Conservation (phyloP, 2,888 invertebrate genomes). For the Meghimatium bilineatum region DNA sequence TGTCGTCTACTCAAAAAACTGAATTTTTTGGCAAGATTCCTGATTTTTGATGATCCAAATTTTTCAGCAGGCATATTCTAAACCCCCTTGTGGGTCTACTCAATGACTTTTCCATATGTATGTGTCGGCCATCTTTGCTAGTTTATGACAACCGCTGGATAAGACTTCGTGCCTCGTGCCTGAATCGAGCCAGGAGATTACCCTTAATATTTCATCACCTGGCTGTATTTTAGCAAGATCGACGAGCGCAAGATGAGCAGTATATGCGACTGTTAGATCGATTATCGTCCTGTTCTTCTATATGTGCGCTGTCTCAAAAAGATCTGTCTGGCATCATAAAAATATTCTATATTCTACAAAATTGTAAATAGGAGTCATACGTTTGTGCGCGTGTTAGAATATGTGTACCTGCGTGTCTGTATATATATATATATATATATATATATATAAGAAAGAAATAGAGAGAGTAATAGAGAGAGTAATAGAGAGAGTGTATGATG, state of each 20-base stretch:
- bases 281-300: neutral
- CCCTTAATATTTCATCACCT: constrained; percentile 25
- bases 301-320: neutral
- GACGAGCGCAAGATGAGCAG: neutral
- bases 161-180: constrained; percentile 1
- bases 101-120: neutral
- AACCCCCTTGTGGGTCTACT: constrained; percentile 13
- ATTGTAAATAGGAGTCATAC: neutral
- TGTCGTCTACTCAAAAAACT: neutral
- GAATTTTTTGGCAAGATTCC: neutral
- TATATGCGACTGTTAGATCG: neutral
- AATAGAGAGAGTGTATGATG: no score
- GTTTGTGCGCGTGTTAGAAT: no score
- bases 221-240: neutral
- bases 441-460: no score
- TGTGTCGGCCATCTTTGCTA: neutral
- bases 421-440: no score
- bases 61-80: neutral
- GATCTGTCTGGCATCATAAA: neutral
- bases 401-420: no score
- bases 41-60: neutral
- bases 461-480: no score
- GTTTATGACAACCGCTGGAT: neutral
- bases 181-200: neutral
- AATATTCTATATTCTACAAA: no score